These are phyloP conservation scores for Drosophila nr. perissopoda DNA, from an alignment of 2,888 invertebrate genomes.

Conservation along the genomic window DNA sequence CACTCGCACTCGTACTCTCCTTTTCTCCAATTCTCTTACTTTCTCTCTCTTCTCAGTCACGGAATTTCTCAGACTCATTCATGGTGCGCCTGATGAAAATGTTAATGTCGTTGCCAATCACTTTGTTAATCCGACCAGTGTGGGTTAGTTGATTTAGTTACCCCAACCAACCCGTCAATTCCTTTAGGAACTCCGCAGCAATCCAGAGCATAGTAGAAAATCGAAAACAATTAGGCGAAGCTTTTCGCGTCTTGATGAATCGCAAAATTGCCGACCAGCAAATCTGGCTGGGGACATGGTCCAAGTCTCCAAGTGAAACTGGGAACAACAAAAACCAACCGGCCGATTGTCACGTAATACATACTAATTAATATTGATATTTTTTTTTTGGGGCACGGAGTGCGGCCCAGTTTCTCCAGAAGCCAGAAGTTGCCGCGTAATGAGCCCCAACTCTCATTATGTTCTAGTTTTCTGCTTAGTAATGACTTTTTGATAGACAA, in stretches of 20 bases:
- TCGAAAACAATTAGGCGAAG: slow-evolving; percentile 76
- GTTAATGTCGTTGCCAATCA: slow-evolving; percentile 81
- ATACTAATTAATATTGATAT: slow-evolving; percentile 79
- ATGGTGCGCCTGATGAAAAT: slow-evolving; percentile 75
- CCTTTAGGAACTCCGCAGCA: background rate
- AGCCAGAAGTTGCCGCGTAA: slow-evolving; percentile 20
- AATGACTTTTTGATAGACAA: slow-evolving; percentile 72
- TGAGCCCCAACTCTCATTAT: slow-evolving; percentile 41
- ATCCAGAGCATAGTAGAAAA: slow-evolving; percentile 50
- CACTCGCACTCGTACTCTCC: background rate
- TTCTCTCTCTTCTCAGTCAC: background rate
- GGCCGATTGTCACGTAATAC: slow-evolving; percentile 78
- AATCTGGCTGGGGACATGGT: slow-evolving; percentile 14
- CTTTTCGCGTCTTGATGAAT: slow-evolving; percentile 58
- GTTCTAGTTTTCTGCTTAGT: slow-evolving; percentile 68
- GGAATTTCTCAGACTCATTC: slow-evolving; percentile 49
- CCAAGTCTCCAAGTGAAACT: background rate
- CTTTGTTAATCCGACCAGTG: slow-evolving; percentile 71
- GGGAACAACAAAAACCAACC: slow-evolving; percentile 10
- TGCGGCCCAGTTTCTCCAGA: background rate
- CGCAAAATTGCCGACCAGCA: slow-evolving; percentile 53
- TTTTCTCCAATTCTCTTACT: background rate
- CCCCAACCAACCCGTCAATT: background rate
- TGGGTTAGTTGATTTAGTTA: slow-evolving; percentile 67
- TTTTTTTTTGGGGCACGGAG: slow-evolving; percentile 17